Percentiles rank a stretch among this genome's conserved stretches.
Conservation (phyloP, 1,140 invertebrate genomes). For the Caenorhabditis latens region DNA sequence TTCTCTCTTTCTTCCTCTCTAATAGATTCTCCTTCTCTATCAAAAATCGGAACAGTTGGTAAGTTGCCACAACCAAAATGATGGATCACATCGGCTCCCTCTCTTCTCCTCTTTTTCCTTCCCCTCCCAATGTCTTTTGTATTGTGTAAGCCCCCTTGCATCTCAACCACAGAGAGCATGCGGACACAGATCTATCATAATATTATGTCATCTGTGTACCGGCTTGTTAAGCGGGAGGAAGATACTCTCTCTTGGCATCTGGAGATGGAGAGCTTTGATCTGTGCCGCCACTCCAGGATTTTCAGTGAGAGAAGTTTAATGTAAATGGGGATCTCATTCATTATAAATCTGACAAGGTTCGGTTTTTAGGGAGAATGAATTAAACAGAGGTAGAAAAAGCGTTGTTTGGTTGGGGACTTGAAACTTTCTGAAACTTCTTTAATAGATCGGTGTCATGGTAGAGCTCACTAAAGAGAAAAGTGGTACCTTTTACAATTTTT, state of each 20-base stretch:
- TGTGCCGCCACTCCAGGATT: background rate
- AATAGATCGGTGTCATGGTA: no score
- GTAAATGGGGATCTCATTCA: background rate
- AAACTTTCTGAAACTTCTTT: no score
- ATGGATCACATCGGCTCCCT: slow-evolving; percentile 1
- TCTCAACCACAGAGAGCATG: background rate
- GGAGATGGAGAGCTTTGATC: background rate
- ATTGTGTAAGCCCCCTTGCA: slow-evolving; percentile 10
- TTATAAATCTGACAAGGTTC: background rate
- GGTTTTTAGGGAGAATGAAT: no score
- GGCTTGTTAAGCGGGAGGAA: background rate
- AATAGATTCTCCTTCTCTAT: background rate
- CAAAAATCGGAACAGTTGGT: slow-evolving; percentile 55
- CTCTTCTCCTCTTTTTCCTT: background rate
- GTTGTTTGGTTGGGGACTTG: no score
- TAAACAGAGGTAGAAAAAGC: no score
- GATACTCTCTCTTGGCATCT: no score
- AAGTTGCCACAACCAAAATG: background rate
- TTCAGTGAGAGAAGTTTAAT: no score
- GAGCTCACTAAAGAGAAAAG: no score
- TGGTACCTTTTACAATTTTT: no score
- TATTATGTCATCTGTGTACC: slow-evolving; percentile 24
- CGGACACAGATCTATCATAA: slow-evolving; percentile 19
- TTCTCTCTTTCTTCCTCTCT: background rate
- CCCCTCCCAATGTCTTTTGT: background rate